Base-by-base conservation (phyloP, 2,797 vertebrate species). In the Natrix natrix region DNA sequence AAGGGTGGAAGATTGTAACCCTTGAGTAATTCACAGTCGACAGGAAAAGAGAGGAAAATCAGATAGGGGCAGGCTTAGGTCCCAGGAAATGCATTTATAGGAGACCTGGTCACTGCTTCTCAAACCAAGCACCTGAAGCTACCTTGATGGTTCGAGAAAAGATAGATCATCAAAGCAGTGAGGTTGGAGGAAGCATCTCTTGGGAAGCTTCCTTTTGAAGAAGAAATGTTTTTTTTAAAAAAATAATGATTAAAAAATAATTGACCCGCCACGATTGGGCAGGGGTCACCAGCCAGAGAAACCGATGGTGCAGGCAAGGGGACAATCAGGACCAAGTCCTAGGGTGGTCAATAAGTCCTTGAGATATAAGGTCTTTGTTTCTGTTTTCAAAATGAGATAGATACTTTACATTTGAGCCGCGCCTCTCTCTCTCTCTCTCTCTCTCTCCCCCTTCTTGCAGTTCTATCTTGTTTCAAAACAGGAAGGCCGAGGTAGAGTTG, bases 401-500 rank as follows among this genome's bases (percentile, higher is more conserved):
- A 43, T 83, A 43, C 4, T 83, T 24, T 48, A 48, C 22, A 83
- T 43, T 43, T 43, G 22, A 83, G 74, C 74, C 8, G 1, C 4
- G 0, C 10, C 37, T 48, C 74, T n/a, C n/a, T n/a, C n/a, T n/a
- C n/a, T n/a, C n/a, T n/a, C 60, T 26, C 28, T 61, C 57, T 59
- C 20, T 59, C 59, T 37, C 69, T 74, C 22, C 28, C 54, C 87
- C 32, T 32, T 59, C 28, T 59, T 1, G n/a, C 1, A 17, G 8
- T 43, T 57, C 37, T 24, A 54, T 20, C 37, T 56, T n/a, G 32
- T 43, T 57, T 60, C 37, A 48, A 48, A 59, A 24, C 0, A 24
- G 60, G 94, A 94, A 17, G 28, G 74, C 95, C 86, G 97, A 97
- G 97, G 96, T 96, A 97, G 96, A 87, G 91, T 6, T 0, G 87